phyloP scores from a whole-genome alignment of 2,113 vertebrate genomes.

The Trochalopteron elliotii region DNA sequence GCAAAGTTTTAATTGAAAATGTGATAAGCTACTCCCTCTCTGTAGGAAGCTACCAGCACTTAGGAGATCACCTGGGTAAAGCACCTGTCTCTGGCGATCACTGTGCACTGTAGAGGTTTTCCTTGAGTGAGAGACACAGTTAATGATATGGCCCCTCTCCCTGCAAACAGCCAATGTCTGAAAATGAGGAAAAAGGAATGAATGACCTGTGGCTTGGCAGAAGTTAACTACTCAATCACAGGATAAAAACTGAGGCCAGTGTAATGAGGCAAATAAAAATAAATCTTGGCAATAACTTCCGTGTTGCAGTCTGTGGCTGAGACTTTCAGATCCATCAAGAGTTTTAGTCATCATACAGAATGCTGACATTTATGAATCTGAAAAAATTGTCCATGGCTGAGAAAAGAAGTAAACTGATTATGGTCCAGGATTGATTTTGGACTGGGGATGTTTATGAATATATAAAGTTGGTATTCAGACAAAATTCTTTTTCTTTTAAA shows the following conservation, averaged over 20 bases:
- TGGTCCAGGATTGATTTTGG: not conserved
- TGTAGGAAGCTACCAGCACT: not conserved
- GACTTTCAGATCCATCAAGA: slow-evolving; percentile 1
- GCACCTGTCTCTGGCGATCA: not conserved
- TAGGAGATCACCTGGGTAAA: not conserved
- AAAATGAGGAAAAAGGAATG: not conserved
- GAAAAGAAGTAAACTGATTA: slow-evolving; percentile 48
- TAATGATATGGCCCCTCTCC: not conserved
- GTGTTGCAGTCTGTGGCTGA: not conserved
- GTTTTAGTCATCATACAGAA: not conserved
- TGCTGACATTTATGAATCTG: not conserved
- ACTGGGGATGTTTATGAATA: not conserved
- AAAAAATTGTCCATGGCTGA: slow-evolving; percentile 24
- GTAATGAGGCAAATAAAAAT: not conserved
- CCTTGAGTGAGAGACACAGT: not conserved
- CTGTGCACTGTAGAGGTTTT: not conserved
- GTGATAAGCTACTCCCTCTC: not conserved
- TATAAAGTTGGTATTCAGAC: not conserved
- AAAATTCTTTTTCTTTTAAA: not conserved
- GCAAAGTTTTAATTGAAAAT: not conserved
- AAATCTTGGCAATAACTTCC: not conserved
- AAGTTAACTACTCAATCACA: not conserved
- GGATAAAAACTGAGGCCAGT: not conserved
- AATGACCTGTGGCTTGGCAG: not conserved
- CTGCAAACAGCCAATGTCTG: not conserved